phyloP scores from a whole-genome alignment of 2,113 vertebrate genomes.

The Trogon surrucura region DNA sequence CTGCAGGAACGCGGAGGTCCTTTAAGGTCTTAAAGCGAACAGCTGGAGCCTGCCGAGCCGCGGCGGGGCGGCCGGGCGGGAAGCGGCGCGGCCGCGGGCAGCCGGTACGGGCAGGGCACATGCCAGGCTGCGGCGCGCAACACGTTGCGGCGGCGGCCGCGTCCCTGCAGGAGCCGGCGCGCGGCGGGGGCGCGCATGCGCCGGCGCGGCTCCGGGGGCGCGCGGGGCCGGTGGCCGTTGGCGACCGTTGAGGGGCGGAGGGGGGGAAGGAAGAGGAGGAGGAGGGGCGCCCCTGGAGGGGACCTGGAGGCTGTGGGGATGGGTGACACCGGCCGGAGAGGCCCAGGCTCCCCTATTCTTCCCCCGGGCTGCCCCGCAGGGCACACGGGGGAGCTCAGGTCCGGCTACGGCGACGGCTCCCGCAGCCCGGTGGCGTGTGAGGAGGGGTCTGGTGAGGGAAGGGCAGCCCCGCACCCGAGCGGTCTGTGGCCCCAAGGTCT shows the following conservation, averaged over 20 bases:
- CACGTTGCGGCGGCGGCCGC: too few relatives aligned
- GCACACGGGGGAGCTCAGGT: not conserved
- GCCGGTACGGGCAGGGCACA: not conserved
- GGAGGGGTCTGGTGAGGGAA: not conserved
- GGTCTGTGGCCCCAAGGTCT: not conserved
- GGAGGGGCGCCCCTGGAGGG: fast-evolving
- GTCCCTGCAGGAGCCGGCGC: too few relatives aligned
- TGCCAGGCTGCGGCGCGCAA: not conserved
- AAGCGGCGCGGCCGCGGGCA: not conserved
- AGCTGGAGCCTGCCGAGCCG: not conserved
- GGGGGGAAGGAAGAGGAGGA: fast-evolving
- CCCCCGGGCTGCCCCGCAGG: not conserved
- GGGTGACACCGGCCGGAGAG: fast-evolving
- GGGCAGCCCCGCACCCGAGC: not conserved
- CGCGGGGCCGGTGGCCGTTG: too few relatives aligned
- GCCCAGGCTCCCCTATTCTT: fast-evolving
- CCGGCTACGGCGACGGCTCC: not conserved
- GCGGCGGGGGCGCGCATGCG: too few relatives aligned
- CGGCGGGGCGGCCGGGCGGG: not conserved
- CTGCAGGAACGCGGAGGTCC: not conserved
- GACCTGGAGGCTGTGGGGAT: fast-evolving
- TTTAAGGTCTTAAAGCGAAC: not conserved
- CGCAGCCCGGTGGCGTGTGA: not conserved
- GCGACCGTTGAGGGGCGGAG: too few relatives aligned
- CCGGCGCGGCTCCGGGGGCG: too few relatives aligned